Evolutionary conservation across 1,140 invertebrate genomes (phyloP), one percentile per base, ranked within the genome.

Genomic region (Pinna nobilis): DNA sequence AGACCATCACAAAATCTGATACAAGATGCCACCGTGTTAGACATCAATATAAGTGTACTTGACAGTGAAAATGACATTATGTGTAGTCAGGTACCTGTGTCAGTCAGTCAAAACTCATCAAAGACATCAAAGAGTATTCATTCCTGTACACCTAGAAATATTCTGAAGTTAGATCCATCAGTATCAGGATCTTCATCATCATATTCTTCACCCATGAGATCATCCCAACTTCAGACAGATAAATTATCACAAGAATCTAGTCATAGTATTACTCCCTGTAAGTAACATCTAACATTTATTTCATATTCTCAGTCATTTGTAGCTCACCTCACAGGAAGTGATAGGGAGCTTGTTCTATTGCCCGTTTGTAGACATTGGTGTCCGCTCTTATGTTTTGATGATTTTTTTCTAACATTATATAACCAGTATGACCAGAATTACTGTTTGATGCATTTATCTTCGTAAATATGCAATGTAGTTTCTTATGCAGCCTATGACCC

Each of bases 81-180:
- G 55, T 59, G 30, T n/a, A n/a, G 55, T 59, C 55, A 1, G 37
- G 55, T 59, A 59, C 28, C 9, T 59, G 30, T 1, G 30, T 35
- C 30, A 32, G 55, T 20, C 55, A 59, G 55, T 59, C 15, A n/a
- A 13, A 20, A 1, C 33, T 59, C 30, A 59, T 59, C 55, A 59
- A 18, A 35, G 18, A 9, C 30, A 35, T 59, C 28, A 13, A n/a
- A 11, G 15, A 32, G n/a, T n/a, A n/a, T 1, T n/a, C 30, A 59
- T 15, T 59, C 7, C 3, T 59, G 13, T 9, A 18, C 7, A 33
- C 20, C 30, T 6, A 15, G 9, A n/a, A 7, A 59, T 5, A 20
- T 9, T n/a, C n/a, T 11, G 55, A 25, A 33, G 23, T n/a, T n/a
- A n/a, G n/a, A n/a, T n/a, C n/a, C n/a, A n/a, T n/a, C n/a, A n/a